Percentiles rank a stretch among this genome's conserved stretches.
phyloP scores from a whole-genome alignment of 2,888 invertebrate genomes.

The Chesias legatella region DNA sequence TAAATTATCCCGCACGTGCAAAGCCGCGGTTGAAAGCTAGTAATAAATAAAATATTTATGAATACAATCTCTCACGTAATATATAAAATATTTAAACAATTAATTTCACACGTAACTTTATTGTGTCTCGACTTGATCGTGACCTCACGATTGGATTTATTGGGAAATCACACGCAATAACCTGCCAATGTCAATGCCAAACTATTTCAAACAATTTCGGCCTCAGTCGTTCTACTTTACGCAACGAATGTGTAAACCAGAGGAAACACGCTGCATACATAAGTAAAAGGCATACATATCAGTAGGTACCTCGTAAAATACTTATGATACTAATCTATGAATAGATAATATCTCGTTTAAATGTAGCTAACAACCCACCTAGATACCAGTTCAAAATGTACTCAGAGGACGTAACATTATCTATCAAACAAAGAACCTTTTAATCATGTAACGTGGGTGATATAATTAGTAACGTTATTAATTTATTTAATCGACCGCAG shows the following conservation, averaged over 20 bases:
- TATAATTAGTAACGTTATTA: constrained; percentile 38
- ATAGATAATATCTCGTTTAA: constrained; percentile 23
- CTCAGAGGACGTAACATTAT: constrained; percentile 34
- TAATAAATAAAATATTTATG: no score
- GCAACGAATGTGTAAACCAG: constrained; percentile 24
- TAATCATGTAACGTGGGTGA: constrained; percentile 39
- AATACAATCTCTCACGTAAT: no score
- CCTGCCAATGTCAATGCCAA: constrained; percentile 20
- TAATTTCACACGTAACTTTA: background rate
- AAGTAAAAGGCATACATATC: background rate
- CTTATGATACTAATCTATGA: constrained; percentile 25
- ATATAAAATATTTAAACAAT: background rate
- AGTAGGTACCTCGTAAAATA: constrained; percentile 5
- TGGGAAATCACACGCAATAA: constrained; percentile 10
- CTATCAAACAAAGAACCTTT: constrained; percentile 45
- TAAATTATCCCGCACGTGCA: no score
- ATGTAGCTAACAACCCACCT: constrained; percentile 21
- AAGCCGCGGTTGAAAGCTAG: no score
- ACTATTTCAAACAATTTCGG: constrained; percentile 3
- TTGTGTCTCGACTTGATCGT: constrained; percentile 10
- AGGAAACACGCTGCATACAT: constrained; percentile 1
- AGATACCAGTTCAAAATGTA: constrained; percentile 19
- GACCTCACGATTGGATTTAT: constrained; percentile 15
- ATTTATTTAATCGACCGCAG: constrained; percentile 30
- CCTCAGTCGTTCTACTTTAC: constrained; percentile 1